Conservation (phyloP, 2,113 vertebrate species). For the Hippolais icterina region DNA sequence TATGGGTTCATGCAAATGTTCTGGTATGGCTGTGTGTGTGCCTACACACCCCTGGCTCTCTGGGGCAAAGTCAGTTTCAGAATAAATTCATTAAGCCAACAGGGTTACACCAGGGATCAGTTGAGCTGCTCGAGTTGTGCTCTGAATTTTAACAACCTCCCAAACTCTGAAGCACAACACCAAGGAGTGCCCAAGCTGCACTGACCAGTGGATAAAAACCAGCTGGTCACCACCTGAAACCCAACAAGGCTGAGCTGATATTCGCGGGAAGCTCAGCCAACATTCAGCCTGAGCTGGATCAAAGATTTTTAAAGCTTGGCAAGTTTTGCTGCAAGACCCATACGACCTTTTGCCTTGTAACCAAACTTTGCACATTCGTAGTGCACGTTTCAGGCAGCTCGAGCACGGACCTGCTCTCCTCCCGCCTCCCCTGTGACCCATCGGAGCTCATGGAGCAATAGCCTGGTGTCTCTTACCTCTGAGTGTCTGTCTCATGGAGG, state of each 20-base stretch:
- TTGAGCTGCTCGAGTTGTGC: neutral
- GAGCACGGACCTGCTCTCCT: neutral
- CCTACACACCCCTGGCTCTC: neutral
- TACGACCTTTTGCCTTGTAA: neutral
- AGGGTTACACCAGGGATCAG: neutral
- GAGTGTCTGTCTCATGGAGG: neutral
- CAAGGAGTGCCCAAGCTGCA: neutral
- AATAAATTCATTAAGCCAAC: slow-evolving; percentile 4
- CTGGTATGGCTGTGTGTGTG: neutral
- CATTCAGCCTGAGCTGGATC: neutral
- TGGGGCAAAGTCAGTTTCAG: neutral
- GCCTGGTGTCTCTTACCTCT: slow-evolving; percentile 53
- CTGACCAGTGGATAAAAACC: neutral
- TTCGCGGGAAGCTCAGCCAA: neutral
- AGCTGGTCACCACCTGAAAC: slow-evolving; percentile 33
- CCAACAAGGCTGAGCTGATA: neutral
- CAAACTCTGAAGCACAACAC: neutral
- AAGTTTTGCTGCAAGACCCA: neutral
- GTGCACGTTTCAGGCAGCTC: neutral
- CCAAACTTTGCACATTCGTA: neutral
- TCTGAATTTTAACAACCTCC: slow-evolving; percentile 28
- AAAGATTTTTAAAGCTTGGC: neutral
- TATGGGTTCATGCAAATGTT: neutral
- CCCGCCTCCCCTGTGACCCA: neutral
- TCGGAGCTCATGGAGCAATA: neutral